Conservation (phyloP, 2,888 invertebrate species). For the Rotaria magnacalcarata region DNA sequence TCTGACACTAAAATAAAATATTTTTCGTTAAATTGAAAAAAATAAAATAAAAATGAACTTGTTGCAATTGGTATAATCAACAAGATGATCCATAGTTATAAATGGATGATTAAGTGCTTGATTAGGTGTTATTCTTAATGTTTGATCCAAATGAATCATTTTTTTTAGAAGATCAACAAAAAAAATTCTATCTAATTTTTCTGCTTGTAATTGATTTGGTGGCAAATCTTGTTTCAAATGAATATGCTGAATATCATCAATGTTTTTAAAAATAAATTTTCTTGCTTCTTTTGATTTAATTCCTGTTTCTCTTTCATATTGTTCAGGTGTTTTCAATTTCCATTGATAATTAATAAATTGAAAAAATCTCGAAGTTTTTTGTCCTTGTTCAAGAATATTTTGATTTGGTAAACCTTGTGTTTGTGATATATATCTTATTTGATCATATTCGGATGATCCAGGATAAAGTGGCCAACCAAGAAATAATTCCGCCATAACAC, state of each 20-base stretch:
- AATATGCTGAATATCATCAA: slow-evolving; percentile 78
- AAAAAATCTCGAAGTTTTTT: slow-evolving; percentile 96
- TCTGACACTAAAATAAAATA: slow-evolving; percentile 35
- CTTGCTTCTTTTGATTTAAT: slow-evolving; percentile 98
- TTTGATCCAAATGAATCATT: slow-evolving; percentile 88
- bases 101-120: slow-evolving; percentile 41
- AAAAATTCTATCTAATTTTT: slow-evolving; percentile 91
- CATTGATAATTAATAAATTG: slow-evolving; percentile 62
- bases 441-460: slow-evolving; percentile 95
- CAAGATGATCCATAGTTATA: slow-evolving; percentile 46
- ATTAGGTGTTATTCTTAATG: slow-evolving; percentile 41
- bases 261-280: slow-evolving; percentile 97
- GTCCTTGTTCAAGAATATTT: slow-evolving; percentile 91
- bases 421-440: slow-evolving; percentile 83
- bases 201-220: slow-evolving; percentile 88
- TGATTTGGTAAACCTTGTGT: slow-evolving; percentile 95
- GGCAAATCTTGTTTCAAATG: slow-evolving; percentile 70
- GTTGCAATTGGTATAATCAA: slow-evolving; percentile 45
- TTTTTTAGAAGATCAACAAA: slow-evolving; percentile 93
- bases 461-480: slow-evolving; percentile 99
- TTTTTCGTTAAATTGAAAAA: neutral
- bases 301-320: slow-evolving; percentile 43
- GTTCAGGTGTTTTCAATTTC: slow-evolving; percentile 63
- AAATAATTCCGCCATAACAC: slow-evolving; percentile 97
- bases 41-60: neutral